These are phyloP conservation scores for Drosophila burlai DNA, from an alignment of 1,140 invertebrate species.

Conservation along the genomic window DNA sequence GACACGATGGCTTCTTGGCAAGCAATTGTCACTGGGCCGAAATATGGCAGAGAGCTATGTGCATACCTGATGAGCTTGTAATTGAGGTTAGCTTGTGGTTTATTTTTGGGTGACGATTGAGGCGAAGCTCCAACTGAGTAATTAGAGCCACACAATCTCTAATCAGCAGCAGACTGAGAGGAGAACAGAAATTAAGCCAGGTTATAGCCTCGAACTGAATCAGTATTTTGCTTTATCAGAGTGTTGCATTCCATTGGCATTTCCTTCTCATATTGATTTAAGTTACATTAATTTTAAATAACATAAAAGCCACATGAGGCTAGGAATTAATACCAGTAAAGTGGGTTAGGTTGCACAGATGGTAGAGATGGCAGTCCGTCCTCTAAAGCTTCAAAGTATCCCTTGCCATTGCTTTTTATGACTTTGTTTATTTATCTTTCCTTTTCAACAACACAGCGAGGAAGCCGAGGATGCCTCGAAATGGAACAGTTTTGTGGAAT, in stretches of 20 bases:
- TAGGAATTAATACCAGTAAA: not conserved
- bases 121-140: conserved; percentile 10
- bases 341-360: conserved; percentile 6
- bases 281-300: not conserved
- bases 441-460: conserved; percentile 32
- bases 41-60: conserved; percentile 28
- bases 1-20: conserved; percentile 35
- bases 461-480: conserved; percentile 86
- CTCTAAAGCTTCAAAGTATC: not conserved
- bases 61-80: conserved; percentile 56
- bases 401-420: conserved; percentile 38
- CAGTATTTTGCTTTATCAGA: not conserved
- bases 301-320: not conserved
- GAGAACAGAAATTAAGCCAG: not conserved
- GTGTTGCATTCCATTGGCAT: not conserved
- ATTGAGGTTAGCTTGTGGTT: conserved; percentile 52
- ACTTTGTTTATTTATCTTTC: conserved; percentile 47
- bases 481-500: conserved; percentile 90
- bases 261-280: not conserved
- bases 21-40: conserved; percentile 39
- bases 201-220: not conserved
- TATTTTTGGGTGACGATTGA: conserved; percentile 24
- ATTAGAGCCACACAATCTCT: conserved; percentile 25
- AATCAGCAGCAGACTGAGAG: conserved; percentile 8
- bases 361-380: not conserved